Evolutionary conservation across 2,113 vertebrate species (phyloP).

Genomic region (Nycticebus coucang): DNA sequence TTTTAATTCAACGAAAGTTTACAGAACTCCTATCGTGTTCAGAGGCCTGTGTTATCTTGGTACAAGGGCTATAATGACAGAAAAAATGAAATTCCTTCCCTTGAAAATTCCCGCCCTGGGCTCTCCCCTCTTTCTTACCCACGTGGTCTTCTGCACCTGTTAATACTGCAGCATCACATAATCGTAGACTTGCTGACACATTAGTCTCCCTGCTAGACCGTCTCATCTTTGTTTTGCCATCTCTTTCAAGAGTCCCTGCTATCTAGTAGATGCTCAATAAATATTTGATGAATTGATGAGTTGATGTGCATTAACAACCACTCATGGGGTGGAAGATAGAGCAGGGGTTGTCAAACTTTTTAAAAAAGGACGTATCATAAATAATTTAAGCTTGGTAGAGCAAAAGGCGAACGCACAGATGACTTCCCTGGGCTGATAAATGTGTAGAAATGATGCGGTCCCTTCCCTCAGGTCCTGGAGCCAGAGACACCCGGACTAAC

Average conservation of each 20-base stretch:
- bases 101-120: neutral
- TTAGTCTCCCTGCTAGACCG: accelerated
- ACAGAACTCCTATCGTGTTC: neutral
- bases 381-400: neutral
- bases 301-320: neutral
- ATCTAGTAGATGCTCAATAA: neutral
- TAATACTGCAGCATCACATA: accelerated
- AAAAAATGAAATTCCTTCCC: neutral
- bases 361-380: neutral
- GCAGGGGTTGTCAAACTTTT: neutral
- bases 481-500: neutral
- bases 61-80: neutral
- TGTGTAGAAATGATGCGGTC: accelerated
- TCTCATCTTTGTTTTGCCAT: neutral
- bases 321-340: neutral
- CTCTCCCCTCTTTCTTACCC: accelerated
- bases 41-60: neutral
- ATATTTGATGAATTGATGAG: neutral
- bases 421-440: neutral
- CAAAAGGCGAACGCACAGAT: neutral
- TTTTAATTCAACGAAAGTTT: neutral
- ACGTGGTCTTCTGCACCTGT: accelerated
- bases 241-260: neutral
- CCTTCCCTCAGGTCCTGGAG: neutral
- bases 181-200: accelerated